Base-by-base conservation (phyloP, 2,888 invertebrate genomes). In the Eulithis testata region DNA sequence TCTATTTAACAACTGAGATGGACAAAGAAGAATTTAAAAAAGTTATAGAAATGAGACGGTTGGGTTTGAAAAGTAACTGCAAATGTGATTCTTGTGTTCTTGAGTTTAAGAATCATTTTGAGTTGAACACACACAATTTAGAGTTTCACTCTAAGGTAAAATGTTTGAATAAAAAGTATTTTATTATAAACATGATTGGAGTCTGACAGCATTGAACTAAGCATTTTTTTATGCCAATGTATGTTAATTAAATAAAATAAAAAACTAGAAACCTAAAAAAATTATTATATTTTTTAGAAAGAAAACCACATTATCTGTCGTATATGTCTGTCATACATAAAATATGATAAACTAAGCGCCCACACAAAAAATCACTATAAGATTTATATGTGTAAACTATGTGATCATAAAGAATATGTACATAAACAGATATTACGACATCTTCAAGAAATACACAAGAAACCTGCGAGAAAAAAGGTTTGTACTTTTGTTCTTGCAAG, bases 11-110 rank as follows among this genome's bases (percentile, higher is more conserved):
- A 4, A 70, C 59, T 14, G 40, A 65, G 4, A 70, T 83, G 61
- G 69, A 12, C 67, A 78, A 79, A 31, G 62, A 54, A 12, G 84
- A 84, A 51, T 73, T 83, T 61, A 56, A 66, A 6, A 72, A 76
- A n/a, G 72, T 73, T 45, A 73, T 76, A 44, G 68, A 61, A 8
- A 68, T 62, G 49, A 78, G 55, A 21, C 81, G 62, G 69, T 14
- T 45, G 74, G 76, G 0, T n/a, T 47, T 62, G 27, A 43, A 43
- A 43, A 55, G 44, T 14, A 12, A 4, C 1, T 78, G 71, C 67
- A 86, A 84, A 76, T 89, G 89, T 80, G 76, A 82, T 2, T 75
- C 72, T 36, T 89, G 89, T 79, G 55, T 83, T 7, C 65, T 76
- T 65, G 69, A 14, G 0, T 87, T 82, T 76, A 70, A 72, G 11